Evolutionary conservation across 1,140 invertebrate genomes (phyloP).

Genomic region (Zaprionus camerounensis): DNA sequence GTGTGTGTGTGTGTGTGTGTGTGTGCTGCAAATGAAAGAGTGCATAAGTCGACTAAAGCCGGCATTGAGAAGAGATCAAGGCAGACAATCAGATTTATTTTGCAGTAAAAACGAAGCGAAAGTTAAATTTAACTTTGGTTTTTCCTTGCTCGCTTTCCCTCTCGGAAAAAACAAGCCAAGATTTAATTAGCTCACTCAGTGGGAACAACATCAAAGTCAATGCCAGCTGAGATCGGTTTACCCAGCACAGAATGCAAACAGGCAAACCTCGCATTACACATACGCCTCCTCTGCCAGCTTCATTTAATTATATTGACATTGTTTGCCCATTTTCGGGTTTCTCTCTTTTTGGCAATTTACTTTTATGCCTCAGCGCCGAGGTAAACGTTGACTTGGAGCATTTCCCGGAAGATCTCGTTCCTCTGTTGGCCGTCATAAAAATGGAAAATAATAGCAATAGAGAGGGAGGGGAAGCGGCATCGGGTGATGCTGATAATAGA

Average conservation of each 20-base stretch:
- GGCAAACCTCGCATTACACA: constrained; percentile 43
- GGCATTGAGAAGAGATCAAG: constrained; percentile 17
- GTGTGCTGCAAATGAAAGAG: constrained; percentile 10
- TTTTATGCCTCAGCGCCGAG: constrained; percentile 39
- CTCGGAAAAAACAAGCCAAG: neutral
- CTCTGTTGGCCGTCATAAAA: constrained; percentile 69
- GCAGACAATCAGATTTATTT: constrained; percentile 7
- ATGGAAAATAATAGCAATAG: constrained; percentile 60
- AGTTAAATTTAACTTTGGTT: constrained; percentile 2
- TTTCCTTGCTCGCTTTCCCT: neutral
- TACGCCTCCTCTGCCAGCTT: constrained; percentile 32
- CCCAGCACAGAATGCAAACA: neutral
- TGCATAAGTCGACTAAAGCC: constrained; percentile 20
- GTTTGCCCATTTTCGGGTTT: constrained; percentile 43
- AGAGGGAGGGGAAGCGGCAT: constrained; percentile 28
- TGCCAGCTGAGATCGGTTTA: neutral
- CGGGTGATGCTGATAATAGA: constrained; percentile 72
- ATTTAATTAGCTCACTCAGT: constrained; percentile 51
- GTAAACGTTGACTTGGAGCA: constrained; percentile 5
- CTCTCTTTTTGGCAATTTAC: constrained; percentile 38
- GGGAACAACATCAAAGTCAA: constrained; percentile 19
- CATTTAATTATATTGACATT: constrained; percentile 82
- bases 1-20: neutral
- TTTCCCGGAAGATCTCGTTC: neutral
- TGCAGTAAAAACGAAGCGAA: neutral